Percentiles rank a stretch among this genome's conserved stretches.
phyloP scores from a whole-genome alignment of 1,140 invertebrate species.

The Nephila pilipes region DNA sequence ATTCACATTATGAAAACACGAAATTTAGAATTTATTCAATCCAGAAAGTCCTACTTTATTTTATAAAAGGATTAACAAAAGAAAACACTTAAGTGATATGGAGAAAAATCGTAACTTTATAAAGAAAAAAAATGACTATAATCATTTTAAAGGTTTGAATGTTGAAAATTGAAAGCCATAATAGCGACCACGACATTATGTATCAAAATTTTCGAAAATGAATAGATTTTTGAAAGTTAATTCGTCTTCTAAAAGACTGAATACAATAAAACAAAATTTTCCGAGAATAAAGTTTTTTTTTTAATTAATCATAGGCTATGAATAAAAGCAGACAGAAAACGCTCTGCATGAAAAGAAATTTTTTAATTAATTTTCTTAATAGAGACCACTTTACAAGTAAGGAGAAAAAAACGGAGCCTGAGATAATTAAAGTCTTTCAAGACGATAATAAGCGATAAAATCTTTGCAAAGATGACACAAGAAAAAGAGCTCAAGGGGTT shows the following conservation, averaged over 20 bases:
- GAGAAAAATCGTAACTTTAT: too few species aligned
- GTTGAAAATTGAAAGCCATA: neutral
- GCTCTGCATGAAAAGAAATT: neutral
- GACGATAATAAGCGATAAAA: conserved; percentile 20
- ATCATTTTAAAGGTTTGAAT: too few species aligned
- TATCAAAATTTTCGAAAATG: neutral
- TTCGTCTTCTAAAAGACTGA: neutral
- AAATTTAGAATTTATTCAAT: too few species aligned
- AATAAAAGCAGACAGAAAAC: neutral
- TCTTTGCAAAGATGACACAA: too few species aligned
- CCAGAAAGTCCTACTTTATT: too few species aligned
- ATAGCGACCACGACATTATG: neutral
- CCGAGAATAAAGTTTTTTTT: too few species aligned
- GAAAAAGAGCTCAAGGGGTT: neutral
- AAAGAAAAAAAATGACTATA: too few species aligned
- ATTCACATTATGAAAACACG: too few species aligned
- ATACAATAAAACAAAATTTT: neutral
- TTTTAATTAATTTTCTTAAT: conserved; percentile 28
- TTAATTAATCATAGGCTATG: neutral
- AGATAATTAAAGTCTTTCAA: conserved; percentile 37
- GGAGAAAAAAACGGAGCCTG: neutral
- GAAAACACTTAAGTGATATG: too few species aligned
- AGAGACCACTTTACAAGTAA: neutral
- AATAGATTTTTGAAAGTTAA: neutral
- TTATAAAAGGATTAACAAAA: too few species aligned